Evolutionary conservation across 2,797 vertebrate genomes (phyloP).

Genomic region (Lophotriccus pileatus): DNA sequence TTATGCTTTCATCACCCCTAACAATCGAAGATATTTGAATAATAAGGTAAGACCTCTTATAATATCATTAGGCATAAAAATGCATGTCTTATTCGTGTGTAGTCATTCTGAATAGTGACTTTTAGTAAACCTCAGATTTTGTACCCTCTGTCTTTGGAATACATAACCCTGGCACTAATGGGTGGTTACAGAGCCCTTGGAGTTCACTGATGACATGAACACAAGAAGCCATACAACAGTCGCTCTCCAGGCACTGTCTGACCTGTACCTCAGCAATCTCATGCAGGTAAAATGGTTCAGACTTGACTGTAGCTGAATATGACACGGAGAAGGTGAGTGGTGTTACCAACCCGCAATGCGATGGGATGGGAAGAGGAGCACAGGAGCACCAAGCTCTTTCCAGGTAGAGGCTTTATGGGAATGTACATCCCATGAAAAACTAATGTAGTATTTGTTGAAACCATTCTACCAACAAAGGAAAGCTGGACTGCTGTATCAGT

Average conservation of each 20-base stretch:
- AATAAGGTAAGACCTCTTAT: not conserved
- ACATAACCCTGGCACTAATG: not conserved
- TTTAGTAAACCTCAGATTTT: not conserved
- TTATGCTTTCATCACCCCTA: not conserved
- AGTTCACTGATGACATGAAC: fast-evolving
- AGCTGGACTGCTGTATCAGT: not conserved
- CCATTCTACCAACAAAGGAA: not conserved
- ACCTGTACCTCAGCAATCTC: not conserved
- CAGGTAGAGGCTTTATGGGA: not conserved
- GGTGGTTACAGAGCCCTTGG: fast-evolving
- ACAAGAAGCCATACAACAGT: not conserved
- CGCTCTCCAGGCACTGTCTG: fast-evolving
- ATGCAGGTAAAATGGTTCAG: not conserved
- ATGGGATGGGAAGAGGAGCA: not conserved
- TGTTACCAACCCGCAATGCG: fast-evolving
- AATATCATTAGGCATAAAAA: not conserved
- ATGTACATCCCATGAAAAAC: not conserved
- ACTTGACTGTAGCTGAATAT: not conserved
- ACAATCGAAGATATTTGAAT: not conserved
- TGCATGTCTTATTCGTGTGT: not conserved
- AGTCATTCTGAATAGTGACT: not conserved
- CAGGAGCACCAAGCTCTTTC: not conserved
- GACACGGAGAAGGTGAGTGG: fast-evolving
- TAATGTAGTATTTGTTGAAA: not conserved
- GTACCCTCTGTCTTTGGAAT: not conserved